Evolutionary conservation across 2,888 invertebrate species (phyloP).

Genomic region (Andrena camellia): DNA sequence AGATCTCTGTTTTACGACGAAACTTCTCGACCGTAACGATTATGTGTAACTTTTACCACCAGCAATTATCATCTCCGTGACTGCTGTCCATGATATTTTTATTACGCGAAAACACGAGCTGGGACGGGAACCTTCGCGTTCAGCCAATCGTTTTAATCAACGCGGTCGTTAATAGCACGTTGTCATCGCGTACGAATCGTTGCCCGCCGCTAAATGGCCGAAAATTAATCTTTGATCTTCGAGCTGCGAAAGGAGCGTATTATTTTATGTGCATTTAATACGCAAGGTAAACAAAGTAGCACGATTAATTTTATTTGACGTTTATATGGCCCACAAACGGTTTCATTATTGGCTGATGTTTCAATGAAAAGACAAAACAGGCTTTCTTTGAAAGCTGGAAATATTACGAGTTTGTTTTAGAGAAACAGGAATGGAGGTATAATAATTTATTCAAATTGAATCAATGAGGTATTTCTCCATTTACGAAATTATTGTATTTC

Average conservation of each 20-base stretch:
- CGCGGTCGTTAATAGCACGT: constrained; percentile 31
- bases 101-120: constrained; percentile 33
- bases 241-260: not conserved
- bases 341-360: not conserved
- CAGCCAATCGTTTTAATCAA: constrained; percentile 38
- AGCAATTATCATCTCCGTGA: constrained; percentile 43
- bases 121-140: not conserved
- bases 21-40: constrained; percentile 30
- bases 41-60: constrained; percentile 34
- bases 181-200: constrained; percentile 23
- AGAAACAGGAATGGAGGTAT: not conserved
- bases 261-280: not conserved
- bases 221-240: constrained; percentile 23
- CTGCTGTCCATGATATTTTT: constrained; percentile 19
- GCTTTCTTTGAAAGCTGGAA: too few species aligned
- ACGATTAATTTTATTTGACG: constrained; percentile 15
- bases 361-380: not conserved
- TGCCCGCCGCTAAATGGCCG: constrained; percentile 1
- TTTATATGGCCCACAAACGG: not conserved
- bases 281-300: not conserved
- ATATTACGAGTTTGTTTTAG: too few species aligned
- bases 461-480: not conserved
- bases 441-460: not conserved
- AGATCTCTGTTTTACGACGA: constrained; percentile 25
- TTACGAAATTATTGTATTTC: not conserved